A percentile compares a stretch with the other conserved stretches of the same genome.
Conservation (phyloP, 92 coral and sea anemone genomes). For the Muricea muricata region DNA sequence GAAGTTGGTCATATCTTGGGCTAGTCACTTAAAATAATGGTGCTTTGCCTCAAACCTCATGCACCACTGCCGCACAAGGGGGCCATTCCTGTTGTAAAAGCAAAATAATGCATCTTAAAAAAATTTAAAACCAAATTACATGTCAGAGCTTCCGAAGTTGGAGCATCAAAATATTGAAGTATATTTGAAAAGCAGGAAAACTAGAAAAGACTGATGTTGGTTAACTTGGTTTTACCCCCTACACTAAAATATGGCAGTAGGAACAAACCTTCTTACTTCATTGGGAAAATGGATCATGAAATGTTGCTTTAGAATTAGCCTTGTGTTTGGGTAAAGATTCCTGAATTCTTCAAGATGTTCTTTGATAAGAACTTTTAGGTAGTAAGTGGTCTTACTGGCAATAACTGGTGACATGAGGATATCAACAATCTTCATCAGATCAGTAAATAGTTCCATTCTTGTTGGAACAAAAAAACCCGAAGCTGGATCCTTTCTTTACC, state of each 20-base stretch:
- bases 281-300: slow-evolving; percentile 63
- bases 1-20: slow-evolving; percentile 58
- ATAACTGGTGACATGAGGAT: slow-evolving; percentile 53
- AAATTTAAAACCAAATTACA: too few species aligned
- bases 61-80: slow-evolving; percentile 63
- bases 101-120: too few species aligned
- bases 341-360: slow-evolving; percentile 54
- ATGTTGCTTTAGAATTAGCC: slow-evolving; percentile 65
- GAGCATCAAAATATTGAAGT: too few species aligned
- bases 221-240: too few species aligned
- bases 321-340: slow-evolving; percentile 45
- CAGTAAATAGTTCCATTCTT: too few species aligned
- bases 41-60: slow-evolving; percentile 69
- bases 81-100: slow-evolving; percentile 42
- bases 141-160: too few species aligned
- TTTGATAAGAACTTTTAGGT: slow-evolving; percentile 48
- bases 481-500: too few species aligned
- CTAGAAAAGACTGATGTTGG: too few species aligned
- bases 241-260: too few species aligned
- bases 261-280: slow-evolving; percentile 36
- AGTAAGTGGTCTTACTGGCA: slow-evolving; percentile 24
- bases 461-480: too few species aligned
- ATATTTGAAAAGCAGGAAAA: too few species aligned
- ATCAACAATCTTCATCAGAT: slow-evolving; percentile 62
- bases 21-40: slow-evolving; percentile 39